Conservation (phyloP, 2,888 invertebrate species). For the Linyphia triangularis region DNA sequence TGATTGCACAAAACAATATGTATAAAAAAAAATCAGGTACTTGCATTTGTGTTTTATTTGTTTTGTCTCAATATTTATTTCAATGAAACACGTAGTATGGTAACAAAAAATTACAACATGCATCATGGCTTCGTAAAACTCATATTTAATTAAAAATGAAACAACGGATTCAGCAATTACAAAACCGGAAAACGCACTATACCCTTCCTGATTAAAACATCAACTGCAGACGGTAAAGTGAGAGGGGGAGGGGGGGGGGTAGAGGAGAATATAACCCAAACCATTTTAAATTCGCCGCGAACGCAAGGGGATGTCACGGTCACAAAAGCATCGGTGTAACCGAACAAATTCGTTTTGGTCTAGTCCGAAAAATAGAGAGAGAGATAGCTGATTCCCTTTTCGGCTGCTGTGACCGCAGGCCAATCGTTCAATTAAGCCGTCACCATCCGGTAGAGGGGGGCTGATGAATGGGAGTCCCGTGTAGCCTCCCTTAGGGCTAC, state of each 20-base stretch:
- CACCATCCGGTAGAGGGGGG: conserved; percentile 29
- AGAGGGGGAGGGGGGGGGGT: background rate
- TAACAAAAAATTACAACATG: no score
- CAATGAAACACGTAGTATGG: no score
- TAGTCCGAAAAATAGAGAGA: no score
- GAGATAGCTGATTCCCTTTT: background rate
- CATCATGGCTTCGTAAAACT: no score
- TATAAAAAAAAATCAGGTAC: no score
- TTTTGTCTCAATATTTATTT: no score
- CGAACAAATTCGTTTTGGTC: conserved; percentile 47
- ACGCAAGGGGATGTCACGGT: background rate
- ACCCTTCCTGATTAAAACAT: conserved; percentile 21
- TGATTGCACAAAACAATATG: no score
- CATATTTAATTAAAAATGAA: no score
- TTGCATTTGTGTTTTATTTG: no score
- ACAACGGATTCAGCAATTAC: no score
- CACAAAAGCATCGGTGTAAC: conserved; percentile 9
- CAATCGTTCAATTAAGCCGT: conserved; percentile 73
- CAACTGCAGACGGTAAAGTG: background rate
- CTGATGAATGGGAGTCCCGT: conserved; percentile 65
- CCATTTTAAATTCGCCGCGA: background rate
- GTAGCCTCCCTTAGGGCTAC: conserved; percentile 1
- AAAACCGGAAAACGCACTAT: background rate
- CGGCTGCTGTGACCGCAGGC: conserved; percentile 68
- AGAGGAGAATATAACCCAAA: background rate